Base-by-base conservation (phyloP, 1,140 invertebrate species). In the Aphaenogaster rudis region DNA sequence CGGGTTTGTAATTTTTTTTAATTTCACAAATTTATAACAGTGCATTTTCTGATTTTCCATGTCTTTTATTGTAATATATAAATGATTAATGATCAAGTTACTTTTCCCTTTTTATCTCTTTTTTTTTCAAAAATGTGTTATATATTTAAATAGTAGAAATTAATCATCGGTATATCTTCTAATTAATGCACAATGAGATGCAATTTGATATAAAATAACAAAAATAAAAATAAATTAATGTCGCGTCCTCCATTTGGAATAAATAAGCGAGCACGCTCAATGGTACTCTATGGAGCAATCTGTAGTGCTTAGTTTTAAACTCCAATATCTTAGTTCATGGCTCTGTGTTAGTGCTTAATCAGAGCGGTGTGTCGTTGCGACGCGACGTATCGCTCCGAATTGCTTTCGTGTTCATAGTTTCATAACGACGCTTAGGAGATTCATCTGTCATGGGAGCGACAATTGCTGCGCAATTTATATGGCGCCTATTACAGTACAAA, bases 381-480 rank as follows among this genome's bases (percentile, higher is more conserved):
- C 64, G 64, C 42, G 3, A 13, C 64, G 64, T 61, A 84, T 76
- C 45, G 54, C 54, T n/a, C n/a, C 54, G 54, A 84, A 84, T 74
- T 39, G 69, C 69, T 61, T 61, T 74, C 54, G 33, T 61, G 69
- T 74, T 74, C 69, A 61, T 84, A 84, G 80, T 28, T 74, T 84
- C 69, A 84, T 50, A 84, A 84, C 54, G 80, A 84, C 42, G 67
- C 80, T 84, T 84, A 61, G n/a, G 80, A 84, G 67, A 84, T 57
- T 84, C 80, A 84, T 84, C 54, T 84, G 28, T 84, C 42, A 74
- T 42, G 42, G 36, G 28, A 45, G 67, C 28, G 54, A 48, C 78
- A 28, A 67, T 28, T 59, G 42, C 50, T 39, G 79, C 21, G 21
- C 79, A 82, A 82, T 72, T 72, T 59, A 82, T 82, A 72, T 21